Conservation (phyloP, 1,140 invertebrate genomes). For the Teleogryllus occipitalis region DNA sequence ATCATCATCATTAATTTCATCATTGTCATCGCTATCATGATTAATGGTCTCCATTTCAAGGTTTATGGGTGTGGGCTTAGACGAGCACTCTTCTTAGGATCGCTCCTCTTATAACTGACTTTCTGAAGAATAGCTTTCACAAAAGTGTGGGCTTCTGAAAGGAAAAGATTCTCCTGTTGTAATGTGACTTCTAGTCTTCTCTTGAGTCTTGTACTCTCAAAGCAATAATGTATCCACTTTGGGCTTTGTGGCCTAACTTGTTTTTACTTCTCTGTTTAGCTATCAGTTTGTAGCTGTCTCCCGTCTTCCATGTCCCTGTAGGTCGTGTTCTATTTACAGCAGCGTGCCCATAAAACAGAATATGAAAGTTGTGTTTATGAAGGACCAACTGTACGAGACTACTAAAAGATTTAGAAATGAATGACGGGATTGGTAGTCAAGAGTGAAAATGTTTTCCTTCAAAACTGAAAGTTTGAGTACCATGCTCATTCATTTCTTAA, state of each 20-base stretch:
- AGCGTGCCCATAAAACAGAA: background rate
- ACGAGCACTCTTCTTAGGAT: background rate
- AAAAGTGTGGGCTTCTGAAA: background rate
- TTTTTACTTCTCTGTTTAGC: slow-evolving; percentile 5
- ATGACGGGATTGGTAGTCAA: too few species aligned
- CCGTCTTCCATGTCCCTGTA: background rate
- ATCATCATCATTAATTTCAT: background rate
- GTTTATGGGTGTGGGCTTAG: background rate
- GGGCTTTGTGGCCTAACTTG: background rate
- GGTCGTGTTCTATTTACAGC: background rate
- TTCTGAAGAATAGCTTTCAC: background rate
- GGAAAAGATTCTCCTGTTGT: background rate
- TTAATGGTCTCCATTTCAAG: background rate
- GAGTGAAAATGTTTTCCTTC: too few species aligned
- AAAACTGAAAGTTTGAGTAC: too few species aligned
- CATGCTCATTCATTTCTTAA: too few species aligned
- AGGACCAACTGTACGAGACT: too few species aligned
- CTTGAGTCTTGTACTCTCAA: background rate
- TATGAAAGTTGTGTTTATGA: too few species aligned
- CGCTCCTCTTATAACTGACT: background rate
- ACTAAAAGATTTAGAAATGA: too few species aligned
- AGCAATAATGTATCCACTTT: background rate
- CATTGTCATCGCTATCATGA: background rate
- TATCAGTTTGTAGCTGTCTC: background rate
- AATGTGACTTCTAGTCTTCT: background rate